phyloP scores from a whole-genome alignment of 2,113 vertebrate species.

The Steatornis caripensis region DNA sequence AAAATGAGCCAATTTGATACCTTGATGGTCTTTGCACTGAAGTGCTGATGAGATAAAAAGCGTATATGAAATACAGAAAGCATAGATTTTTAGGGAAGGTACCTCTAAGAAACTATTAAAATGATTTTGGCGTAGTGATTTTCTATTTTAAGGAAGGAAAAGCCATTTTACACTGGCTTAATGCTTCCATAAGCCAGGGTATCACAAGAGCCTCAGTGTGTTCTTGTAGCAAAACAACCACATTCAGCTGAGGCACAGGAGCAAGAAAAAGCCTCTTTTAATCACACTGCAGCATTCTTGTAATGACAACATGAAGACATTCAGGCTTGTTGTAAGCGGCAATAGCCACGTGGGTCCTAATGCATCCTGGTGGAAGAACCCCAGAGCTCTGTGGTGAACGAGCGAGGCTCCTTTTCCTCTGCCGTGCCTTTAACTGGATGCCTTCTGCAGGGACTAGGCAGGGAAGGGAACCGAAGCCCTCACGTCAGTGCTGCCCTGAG shows the following conservation, averaged over 20 bases:
- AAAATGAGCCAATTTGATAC: conserved; percentile 43
- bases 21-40: conserved; percentile 9
- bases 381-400: rapidly evolving
- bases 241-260: background rate
- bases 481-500: background rate
- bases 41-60: conserved; percentile 22
- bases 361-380: background rate
- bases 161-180: background rate
- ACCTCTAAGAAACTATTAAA: background rate
- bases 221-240: background rate
- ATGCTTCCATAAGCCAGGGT: background rate
- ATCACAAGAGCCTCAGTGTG: background rate
- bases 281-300: background rate
- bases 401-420: background rate
- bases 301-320: background rate
- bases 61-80: background rate
- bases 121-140: background rate
- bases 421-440: rapidly evolving
- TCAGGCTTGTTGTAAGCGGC: background rate
- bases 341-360: rapidly evolving
- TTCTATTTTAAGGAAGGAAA: background rate
- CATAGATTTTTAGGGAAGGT: background rate
- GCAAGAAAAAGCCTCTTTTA: background rate
- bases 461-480: background rate
- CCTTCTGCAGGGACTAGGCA: background rate